phyloP scores from a whole-genome alignment of 2,888 invertebrate species.

The Campoplex nolae region DNA sequence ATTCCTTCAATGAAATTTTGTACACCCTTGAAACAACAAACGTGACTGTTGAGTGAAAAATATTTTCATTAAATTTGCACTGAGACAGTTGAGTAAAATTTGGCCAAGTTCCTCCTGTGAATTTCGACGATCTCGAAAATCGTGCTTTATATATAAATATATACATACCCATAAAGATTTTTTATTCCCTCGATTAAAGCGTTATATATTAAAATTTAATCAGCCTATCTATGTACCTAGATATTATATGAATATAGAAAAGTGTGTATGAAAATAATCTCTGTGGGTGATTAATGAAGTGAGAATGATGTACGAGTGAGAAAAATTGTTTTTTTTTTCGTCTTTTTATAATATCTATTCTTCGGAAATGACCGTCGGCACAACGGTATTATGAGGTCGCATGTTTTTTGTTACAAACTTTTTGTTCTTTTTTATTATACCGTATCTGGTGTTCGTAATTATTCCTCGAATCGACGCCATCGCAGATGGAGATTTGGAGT shows the following conservation, averaged over 20 bases:
- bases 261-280: background rate
- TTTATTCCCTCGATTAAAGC: conserved; percentile 20
- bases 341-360: background rate
- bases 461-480: background rate
- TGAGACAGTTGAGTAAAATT: background rate
- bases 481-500: background rate
- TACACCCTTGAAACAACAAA: background rate
- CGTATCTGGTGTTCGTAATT: conserved; percentile 10
- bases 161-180: conserved; percentile 22
- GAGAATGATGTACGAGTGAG: background rate
- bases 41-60: background rate
- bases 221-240: background rate
- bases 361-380: background rate
- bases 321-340: background rate
- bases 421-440: conserved; percentile 3
- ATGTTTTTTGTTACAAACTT: background rate
- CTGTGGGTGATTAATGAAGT: background rate
- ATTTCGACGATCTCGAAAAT: conserved; percentile 18
- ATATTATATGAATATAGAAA: conserved; percentile 10
- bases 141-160: background rate
- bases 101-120: background rate
- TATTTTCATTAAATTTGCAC: background rate
- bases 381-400: conserved; percentile 9
- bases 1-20: background rate
- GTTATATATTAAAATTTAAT: conserved; percentile 8